Evolutionary conservation across 2,797 vertebrate species (phyloP).

Genomic region (Melanotaenia maccullochi): DNA sequence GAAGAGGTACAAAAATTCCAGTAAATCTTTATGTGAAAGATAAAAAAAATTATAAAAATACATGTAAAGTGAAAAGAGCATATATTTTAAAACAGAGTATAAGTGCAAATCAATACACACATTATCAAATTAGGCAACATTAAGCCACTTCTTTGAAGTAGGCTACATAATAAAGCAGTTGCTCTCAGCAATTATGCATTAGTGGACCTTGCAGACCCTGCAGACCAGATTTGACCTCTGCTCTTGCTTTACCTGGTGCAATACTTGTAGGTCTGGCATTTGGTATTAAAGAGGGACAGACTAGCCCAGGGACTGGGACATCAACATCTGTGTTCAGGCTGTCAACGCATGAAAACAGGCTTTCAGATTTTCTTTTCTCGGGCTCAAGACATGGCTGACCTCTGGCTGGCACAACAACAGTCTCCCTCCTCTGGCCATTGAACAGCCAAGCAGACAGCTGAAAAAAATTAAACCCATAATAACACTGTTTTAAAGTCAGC

Average conservation of each 20-base stretch:
- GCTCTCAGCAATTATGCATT: neutral
- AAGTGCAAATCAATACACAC: neutral
- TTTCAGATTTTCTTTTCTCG: neutral
- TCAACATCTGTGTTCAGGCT: neutral
- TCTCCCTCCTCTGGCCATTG: neutral
- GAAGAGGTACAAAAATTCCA: no score
- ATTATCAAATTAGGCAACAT: neutral
- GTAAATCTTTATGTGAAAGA: no score
- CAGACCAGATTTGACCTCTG: neutral
- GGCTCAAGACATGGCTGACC: neutral
- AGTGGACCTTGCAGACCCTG: neutral
- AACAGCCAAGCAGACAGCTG: neutral
- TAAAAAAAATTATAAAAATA: no score
- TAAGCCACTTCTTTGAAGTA: neutral
- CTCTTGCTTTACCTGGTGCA: neutral
- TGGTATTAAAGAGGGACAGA: neutral
- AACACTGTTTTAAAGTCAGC: neutral
- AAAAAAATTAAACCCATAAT: neutral
- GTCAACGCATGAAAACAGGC: neutral
- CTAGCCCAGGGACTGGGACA: neutral
- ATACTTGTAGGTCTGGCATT: neutral
- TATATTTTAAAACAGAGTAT: no score
- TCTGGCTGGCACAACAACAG: neutral
- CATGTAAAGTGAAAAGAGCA: no score
- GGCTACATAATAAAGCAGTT: neutral